These are phyloP conservation scores for Mustela lutreola DNA, from an alignment of 2,113 vertebrate genomes.

Conservation along the genomic window DNA sequence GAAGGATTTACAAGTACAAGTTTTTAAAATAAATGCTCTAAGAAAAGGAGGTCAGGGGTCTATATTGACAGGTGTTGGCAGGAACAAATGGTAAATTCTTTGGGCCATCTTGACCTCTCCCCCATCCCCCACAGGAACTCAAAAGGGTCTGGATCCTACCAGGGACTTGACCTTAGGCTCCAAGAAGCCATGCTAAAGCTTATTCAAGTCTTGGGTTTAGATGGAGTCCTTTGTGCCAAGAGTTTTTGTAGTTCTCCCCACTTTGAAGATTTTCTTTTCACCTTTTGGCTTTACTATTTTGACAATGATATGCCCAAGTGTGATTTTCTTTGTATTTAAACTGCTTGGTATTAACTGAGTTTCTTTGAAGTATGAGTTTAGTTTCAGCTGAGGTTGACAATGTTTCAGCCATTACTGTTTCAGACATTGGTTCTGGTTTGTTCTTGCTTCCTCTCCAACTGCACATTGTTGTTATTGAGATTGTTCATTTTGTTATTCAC, in stretches of 20 bases:
- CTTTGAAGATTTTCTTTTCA: not conserved
- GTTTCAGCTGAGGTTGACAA: conserved; percentile 1
- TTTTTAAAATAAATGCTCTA: not conserved
- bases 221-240: not conserved
- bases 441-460: not conserved
- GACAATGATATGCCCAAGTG: not conserved
- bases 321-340: conserved; percentile 29
- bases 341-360: not conserved
- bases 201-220: not conserved
- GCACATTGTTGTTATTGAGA: not conserved
- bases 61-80: not conserved
- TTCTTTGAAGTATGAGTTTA: not conserved
- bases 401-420: not conserved
- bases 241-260: not conserved
- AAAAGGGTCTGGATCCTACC: not conserved
- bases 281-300: not conserved
- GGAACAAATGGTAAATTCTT: not conserved
- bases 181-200: not conserved
- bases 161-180: not conserved
- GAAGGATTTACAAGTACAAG: not conserved
- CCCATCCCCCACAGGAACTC: not conserved
- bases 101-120: not conserved
- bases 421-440: not conserved
- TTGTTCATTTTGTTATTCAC: not conserved
- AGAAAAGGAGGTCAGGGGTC: not conserved